These are phyloP conservation scores for Acropternis orthonyx DNA, from an alignment of 2,797 vertebrate genomes.

Conservation along the genomic window DNA sequence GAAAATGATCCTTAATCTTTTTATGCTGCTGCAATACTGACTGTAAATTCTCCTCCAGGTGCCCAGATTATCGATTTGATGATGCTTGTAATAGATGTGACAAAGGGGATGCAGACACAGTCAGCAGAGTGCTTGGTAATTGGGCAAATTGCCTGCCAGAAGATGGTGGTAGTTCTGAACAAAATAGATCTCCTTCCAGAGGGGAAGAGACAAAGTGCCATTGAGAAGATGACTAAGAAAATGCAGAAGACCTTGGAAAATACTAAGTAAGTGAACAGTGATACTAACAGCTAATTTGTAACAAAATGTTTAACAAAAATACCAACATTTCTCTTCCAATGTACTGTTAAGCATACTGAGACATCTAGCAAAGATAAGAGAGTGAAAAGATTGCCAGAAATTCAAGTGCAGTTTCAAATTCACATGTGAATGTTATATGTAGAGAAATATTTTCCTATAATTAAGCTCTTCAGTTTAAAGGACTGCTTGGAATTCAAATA, in stretches of 20 bases:
- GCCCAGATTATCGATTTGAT: constrained; percentile 98
- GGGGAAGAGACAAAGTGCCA: constrained; percentile 85
- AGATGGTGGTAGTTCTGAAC: constrained; percentile 95
- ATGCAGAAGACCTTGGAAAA: constrained; percentile 95
- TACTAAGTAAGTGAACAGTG: constrained; percentile 83
- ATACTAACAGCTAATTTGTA: neutral
- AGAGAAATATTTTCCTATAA: neutral
- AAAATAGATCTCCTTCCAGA: constrained; percentile 91
- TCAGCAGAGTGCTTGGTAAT: constrained; percentile 97
- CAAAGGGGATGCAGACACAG: constrained; percentile 97
- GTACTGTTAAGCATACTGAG: neutral
- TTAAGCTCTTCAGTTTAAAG: neutral
- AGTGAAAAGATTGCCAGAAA: neutral
- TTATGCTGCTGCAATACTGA: constrained; percentile 28
- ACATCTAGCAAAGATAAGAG: neutral
- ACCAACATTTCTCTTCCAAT: rapidly evolving
- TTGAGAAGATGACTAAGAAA: constrained; percentile 96
- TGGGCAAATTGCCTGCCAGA: constrained; percentile 92
- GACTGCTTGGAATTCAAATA: neutral
- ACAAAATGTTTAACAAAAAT: neutral
- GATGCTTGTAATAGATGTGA: constrained; percentile 97
- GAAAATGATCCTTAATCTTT: neutral
- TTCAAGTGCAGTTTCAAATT: neutral
- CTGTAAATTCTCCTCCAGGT: constrained; percentile 75
- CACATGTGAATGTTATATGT: too few relatives aligned